These are phyloP conservation scores for Drosophila lacertosa DNA, from an alignment of 1,140 invertebrate species.

Conservation along the genomic window DNA sequence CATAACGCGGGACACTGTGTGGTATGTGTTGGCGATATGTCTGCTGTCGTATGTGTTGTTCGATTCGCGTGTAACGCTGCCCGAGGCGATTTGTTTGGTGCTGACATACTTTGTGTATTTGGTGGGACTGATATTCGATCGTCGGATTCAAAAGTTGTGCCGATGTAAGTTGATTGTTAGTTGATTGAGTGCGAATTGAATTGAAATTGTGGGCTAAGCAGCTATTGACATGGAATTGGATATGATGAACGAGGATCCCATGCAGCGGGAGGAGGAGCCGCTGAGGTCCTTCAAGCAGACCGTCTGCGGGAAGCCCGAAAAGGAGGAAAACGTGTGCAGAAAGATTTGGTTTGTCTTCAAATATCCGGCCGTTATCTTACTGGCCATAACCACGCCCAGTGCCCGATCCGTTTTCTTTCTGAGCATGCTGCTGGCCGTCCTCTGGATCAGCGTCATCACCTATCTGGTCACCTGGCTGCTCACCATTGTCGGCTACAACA, in stretches of 20 bases:
- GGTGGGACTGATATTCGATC: constrained; percentile 21
- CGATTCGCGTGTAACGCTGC: constrained; percentile 6
- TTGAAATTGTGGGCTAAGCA: too few species aligned
- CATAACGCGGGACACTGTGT: constrained; percentile 92
- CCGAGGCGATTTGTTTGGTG: background rate
- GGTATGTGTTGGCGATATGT: constrained; percentile 86
- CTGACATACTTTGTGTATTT: constrained; percentile 35
- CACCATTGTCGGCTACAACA: constrained; percentile 92
- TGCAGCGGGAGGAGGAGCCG: constrained; percentile 26
- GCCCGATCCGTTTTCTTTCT: constrained; percentile 76
- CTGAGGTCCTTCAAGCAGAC: constrained; percentile 29
- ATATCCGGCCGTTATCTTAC: constrained; percentile 43
- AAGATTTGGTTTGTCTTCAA: constrained; percentile 51
- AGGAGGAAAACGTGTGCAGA: background rate
- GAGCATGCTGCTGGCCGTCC: constrained; percentile 93
- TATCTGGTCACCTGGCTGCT: constrained; percentile 96
- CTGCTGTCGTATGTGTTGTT: constrained; percentile 5
- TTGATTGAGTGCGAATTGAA: too few species aligned
- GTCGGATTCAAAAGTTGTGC: constrained; percentile 1
- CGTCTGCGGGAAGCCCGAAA: constrained; percentile 20
- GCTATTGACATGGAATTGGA: background rate
- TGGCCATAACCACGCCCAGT: constrained; percentile 62
- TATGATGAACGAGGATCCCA: constrained; percentile 40
- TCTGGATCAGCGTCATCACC: constrained; percentile 93
- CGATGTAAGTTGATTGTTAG: constrained; percentile 8